Base-by-base conservation (phyloP, 2,888 invertebrate species). In the Amiota communis region DNA sequence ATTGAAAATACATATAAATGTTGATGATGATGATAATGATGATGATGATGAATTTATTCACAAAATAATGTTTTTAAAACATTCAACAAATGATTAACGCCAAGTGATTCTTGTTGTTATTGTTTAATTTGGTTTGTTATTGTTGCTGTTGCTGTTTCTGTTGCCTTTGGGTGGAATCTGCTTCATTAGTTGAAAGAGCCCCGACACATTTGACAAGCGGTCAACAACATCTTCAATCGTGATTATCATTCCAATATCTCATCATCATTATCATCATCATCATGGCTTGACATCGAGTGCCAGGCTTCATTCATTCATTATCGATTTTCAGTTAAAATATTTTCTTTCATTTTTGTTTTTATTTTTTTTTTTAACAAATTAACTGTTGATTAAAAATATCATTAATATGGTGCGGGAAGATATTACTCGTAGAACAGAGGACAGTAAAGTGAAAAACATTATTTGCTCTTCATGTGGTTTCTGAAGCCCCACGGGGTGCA, bases 291-390 rank as follows among this genome's bases (percentile, higher is more conserved):
- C 53, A 53, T 47, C 61, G 49, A 48, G 36, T 23, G 23, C 23
- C 23, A 23, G 23, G 23, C 23, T 23, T 23, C 23, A 23, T 6
- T 36, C 36, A 36, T 51, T 63, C 71, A 63, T 61, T 63, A 71
- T n/a, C 63, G 61, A 46, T 70, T 61, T 9, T 46, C 46, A 17
- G 20, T 59, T 36, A 49, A 74, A 63, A 74, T 77, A 65, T 65
- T 47, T 53, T 20, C 59, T 20, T 72, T 69, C 56, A 65, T 73
- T 71, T 61, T 47, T 71, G 56, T 61, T 8, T 49, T 6, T 15
- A 49, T 3, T 12, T 78, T 72, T 74, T 78, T 78, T 73, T 76
- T 73, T 76, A 74, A 78, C 74, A 78, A 78, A 76, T 76, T 78
- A 74, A 64, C 70, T 59, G 74, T 70, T 76, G 74, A 78, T 78